A percentile compares a stretch with the other conserved stretches of the same genome.
Conservation (phyloP, 1,140 invertebrate genomes). For the Episyrphus balteatus region DNA sequence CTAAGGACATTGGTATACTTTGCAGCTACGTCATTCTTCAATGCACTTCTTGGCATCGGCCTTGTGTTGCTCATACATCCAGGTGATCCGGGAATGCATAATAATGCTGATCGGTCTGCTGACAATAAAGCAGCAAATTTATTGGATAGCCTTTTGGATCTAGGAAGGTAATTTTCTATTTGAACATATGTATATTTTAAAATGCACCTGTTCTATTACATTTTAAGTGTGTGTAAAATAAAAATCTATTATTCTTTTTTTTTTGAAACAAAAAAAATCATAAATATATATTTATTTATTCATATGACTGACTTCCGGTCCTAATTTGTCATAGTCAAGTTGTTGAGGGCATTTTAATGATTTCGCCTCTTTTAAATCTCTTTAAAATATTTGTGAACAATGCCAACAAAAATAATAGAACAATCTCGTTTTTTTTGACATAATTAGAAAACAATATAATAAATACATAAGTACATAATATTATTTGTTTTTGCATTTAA, state of each 20-base stretch:
- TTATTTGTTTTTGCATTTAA: no score
- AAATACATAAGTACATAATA: no score
- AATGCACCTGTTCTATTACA: neutral
- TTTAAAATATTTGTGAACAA: neutral
- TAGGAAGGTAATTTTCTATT: constrained; percentile 56
- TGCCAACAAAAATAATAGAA: neutral
- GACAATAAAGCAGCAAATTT: constrained; percentile 55
- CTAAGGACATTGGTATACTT: constrained; percentile 69
- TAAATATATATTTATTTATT: neutral
- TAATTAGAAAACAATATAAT: no score
- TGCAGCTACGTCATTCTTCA: constrained; percentile 66
- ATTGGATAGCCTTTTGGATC: constrained; percentile 72
- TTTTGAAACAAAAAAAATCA: neutral
- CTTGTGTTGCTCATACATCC: constrained; percentile 66
- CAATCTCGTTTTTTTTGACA: constrained; percentile 9
- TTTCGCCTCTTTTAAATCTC: neutral
- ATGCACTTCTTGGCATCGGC: constrained; percentile 63
- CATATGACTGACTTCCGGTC: neutral
- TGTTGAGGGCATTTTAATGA: no score
- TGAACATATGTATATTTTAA: neutral
- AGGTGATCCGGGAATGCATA: constrained; percentile 57
- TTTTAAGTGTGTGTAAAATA: neutral
- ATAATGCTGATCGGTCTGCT: constrained; percentile 35
- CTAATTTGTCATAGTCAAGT: neutral
- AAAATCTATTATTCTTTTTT: neutral